Base-by-base conservation (phyloP, 1,140 invertebrate genomes). In the Antheraea mylitta region DNA sequence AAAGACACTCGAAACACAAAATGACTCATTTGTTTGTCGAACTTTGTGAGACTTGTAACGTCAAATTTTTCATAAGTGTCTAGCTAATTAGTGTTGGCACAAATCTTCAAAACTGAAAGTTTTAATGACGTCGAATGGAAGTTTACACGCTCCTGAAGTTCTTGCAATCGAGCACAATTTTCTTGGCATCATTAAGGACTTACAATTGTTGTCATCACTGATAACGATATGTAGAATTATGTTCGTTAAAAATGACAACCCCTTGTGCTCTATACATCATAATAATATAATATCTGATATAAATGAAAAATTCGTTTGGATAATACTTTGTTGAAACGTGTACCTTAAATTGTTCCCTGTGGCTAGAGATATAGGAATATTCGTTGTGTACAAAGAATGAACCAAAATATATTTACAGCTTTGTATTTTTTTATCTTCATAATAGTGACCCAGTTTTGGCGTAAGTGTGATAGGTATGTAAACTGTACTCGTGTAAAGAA, bases 121-220 rank as follows among this genome's bases (percentile, higher is more conserved):
- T 90, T 90, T 90, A 90, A 90, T 86, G 86, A 86, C 83, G 80
- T 77, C 81, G 83, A 83, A 85, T 81, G 83, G 79, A 88, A 87
- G 79, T 90, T 90, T 87, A 84, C 81, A 88, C 82, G 77, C 73
- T 13, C 80, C 77, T 87, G 82, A 87, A 88, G 79, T 86, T 85
- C 72, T 76, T 76, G 77, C 75, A 85, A 73, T 82, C 76, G 68
- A 66, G 74, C 76, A 76, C 73, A 74, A 78, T 86, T 87, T 87
- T 83, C 82, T 79, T 80, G 80, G 81, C 80, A 73, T 89, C 87
- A 89, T 89, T 89, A 89, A 82, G 84, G 80, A 83, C 76, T 85
- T 85, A 61, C 66, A 45, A 72, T 81, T 82, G 77, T 82, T 71
- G 74, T 75, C 72, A 84, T 87, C 81, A 87, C 83, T 85, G 82